These are phyloP conservation scores for Papilio polytes DNA, from an alignment of 1,140 invertebrate species.

Conservation along the genomic window DNA sequence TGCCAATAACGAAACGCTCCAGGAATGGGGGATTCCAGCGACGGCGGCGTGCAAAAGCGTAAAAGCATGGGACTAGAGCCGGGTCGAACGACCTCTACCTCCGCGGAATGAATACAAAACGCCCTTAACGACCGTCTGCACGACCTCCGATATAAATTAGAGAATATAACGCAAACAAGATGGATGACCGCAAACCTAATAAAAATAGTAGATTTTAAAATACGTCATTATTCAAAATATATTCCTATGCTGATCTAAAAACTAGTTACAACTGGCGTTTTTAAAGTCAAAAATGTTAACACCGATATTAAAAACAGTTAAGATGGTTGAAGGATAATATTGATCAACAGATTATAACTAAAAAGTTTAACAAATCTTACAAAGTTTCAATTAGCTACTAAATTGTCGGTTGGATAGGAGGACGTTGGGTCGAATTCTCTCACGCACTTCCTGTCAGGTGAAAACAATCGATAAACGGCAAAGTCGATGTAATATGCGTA, in stretches of 20 bases:
- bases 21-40: constrained; percentile 66
- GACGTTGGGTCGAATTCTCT: constrained; percentile 63
- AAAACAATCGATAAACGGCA: constrained; percentile 49
- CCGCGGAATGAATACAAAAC: constrained; percentile 76
- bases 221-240: neutral
- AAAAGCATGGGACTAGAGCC: constrained; percentile 71
- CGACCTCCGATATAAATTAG: constrained; percentile 25
- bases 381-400: neutral
- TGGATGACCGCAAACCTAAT: neutral
- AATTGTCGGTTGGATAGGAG: neutral
- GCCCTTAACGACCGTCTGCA: constrained; percentile 47
- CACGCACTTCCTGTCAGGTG: constrained; percentile 72
- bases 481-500: constrained; percentile 30
- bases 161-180: constrained; percentile 17
- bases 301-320: neutral
- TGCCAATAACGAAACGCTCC: constrained; percentile 71
- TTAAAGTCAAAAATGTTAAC: neutral
- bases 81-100: constrained; percentile 80
- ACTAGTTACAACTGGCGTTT: neutral
- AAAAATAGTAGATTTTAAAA: neutral
- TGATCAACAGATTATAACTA: neutral
- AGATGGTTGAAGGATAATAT: neutral
- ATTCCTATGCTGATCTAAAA: neutral
- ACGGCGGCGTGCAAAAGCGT: constrained; percentile 73
- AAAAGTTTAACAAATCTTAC: constrained; percentile 34